Base-by-base conservation (phyloP, 2,888 invertebrate species). In the Trilocha varians region DNA sequence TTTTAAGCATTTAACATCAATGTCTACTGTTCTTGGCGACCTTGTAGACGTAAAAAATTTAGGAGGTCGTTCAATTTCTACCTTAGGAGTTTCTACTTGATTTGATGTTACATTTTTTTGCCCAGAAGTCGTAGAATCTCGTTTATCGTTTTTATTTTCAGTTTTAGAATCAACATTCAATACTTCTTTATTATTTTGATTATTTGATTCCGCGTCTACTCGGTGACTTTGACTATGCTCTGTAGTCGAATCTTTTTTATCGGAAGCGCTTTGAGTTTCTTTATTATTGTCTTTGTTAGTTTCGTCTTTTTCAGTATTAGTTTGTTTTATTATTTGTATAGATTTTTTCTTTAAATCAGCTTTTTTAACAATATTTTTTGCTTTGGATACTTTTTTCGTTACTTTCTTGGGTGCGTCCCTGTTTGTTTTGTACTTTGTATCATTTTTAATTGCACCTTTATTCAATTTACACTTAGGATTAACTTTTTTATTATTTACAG, bases 21-120 rank as follows among this genome's bases (percentile, higher is more conserved):
- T 82, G 39, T 85, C 85, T 13, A 85, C 78, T 17, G 68, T 79
- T 52, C 84, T 71, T 13, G 83, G 82, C 36, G 78, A 76, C 55
- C 85, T 65, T 46, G 50, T 70, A 1, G 85, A 84, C 9, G 84
- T 85, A 43, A 85, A 85, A 61, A 85, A 85, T 57, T 84, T 85
- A 3, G 76, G 84, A 34, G 83, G 83, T 47, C 84, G 66, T 57
- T 84, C 85, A 16, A 54, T 64, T 60, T 85, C 84, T 42, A 62
- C 35, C 67, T 78, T 85, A 8, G 72, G 65, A n/a, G 67, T 60
- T 41, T 79, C 78, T 6, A 55, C 37, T 48, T 57, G 59, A 53
- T 48, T 62, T 14, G 45, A 39, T 11, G 52, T 38, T 13, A 53
- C 36, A 32, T 38, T 35, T 54, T 62, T 67, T 3, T 54, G 32